Conservation (phyloP, 1,140 invertebrate species). For the Steinernema feltiae region DNA sequence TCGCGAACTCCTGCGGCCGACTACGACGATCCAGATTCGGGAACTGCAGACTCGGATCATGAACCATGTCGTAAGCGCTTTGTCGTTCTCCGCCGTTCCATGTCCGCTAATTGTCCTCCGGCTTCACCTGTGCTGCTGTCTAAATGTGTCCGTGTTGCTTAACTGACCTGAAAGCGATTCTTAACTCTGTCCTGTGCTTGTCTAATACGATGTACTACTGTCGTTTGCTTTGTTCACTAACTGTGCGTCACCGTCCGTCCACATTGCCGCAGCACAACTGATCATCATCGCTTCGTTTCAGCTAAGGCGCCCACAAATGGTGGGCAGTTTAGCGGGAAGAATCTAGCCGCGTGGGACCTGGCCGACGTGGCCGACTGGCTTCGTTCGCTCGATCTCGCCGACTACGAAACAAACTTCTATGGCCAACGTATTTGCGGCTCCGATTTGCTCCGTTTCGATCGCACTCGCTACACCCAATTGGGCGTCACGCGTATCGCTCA, state of each 20-base stretch:
- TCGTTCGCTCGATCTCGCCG: conserved; percentile 60
- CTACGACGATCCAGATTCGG: conserved; percentile 51
- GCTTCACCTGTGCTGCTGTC: not conserved
- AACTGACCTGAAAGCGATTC: no score
- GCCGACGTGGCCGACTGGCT: conserved; percentile 64
- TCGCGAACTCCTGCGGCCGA: conserved; percentile 49
- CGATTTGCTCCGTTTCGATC: conserved; percentile 62
- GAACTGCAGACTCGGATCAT: conserved; percentile 47
- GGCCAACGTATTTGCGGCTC: conserved; percentile 60
- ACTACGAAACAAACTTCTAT: conserved; percentile 62
- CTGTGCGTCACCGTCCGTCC: not conserved
- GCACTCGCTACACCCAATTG: conserved; percentile 61
- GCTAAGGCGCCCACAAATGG: conserved; percentile 20
- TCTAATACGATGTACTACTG: not conserved
- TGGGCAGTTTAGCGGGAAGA: conserved; percentile 51
- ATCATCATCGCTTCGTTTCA: conserved; percentile 24
- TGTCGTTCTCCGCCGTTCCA: conserved; percentile 20
- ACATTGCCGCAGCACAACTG: conserved; percentile 18
- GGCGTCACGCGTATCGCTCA: conserved; percentile 64
- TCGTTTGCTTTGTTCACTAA: conserved; percentile 18
- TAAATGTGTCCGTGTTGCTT: no score
- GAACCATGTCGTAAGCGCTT: conserved; percentile 36
- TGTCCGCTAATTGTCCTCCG: not conserved
- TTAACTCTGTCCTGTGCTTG: not conserved
- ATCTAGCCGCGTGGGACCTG: conserved; percentile 60